These are phyloP conservation scores for Pluvianellus socialis DNA, from an alignment of 2,113 vertebrate genomes.

Conservation along the genomic window DNA sequence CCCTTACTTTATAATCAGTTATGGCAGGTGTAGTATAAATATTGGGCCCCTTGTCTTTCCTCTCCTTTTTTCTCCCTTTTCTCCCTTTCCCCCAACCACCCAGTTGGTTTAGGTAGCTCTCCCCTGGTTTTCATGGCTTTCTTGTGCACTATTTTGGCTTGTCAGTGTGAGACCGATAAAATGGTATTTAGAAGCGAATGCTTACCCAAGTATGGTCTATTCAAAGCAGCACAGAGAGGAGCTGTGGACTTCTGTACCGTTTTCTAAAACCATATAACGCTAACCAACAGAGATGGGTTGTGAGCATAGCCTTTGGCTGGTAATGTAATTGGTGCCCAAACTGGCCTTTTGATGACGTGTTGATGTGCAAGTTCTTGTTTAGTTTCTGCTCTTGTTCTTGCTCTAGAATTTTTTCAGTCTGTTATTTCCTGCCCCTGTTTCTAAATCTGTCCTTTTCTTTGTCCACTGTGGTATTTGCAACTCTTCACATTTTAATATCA, in stretches of 20 bases:
- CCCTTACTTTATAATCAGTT: neutral
- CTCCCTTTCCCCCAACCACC: too few species aligned
- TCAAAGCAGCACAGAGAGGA: neutral
- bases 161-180: neutral
- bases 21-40: neutral
- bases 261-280: neutral
- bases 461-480: neutral
- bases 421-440: neutral
- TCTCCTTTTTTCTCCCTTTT: neutral
- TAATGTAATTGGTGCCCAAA: neutral
- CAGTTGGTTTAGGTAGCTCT: neutral
- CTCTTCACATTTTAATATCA: neutral
- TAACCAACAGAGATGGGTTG: neutral
- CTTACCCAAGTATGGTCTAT: neutral
- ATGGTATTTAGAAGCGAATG: neutral
- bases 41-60: neutral
- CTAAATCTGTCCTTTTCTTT: neutral
- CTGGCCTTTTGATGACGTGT: neutral
- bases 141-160: neutral
- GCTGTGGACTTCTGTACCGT: neutral
- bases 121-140: neutral
- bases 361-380: neutral
- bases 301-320: neutral
- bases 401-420: neutral
- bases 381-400: neutral